Conservation (phyloP, 2,113 vertebrate genomes). For the Gavialis gangeticus region DNA sequence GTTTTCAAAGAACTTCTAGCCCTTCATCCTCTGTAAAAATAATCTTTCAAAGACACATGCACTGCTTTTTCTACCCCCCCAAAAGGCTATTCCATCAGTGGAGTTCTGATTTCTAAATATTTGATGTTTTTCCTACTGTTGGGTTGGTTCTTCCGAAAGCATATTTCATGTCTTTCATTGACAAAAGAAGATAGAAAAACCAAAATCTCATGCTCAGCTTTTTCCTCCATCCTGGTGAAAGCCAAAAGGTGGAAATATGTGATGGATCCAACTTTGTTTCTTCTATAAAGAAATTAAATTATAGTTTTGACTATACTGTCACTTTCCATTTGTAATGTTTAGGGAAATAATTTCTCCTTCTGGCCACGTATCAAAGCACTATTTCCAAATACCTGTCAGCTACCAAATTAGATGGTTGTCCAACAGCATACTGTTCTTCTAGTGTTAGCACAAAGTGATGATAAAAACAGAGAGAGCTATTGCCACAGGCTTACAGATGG, state of each 20-base stretch:
- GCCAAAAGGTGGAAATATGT: not conserved
- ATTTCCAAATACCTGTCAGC: not conserved
- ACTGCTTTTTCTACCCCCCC: not conserved
- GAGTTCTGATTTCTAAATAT: conserved; percentile 8
- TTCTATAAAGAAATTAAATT: not conserved
- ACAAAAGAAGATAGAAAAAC: not conserved
- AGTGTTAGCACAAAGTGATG: not conserved
- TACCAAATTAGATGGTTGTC: not conserved
- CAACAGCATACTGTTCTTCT: not conserved
- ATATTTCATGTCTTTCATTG: not conserved
- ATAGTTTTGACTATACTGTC: not conserved
- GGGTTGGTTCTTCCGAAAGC: not conserved
- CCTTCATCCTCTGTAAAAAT: not conserved
- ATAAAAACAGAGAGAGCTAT: not conserved
- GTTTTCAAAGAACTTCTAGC: not conserved
- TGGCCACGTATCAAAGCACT: not conserved
- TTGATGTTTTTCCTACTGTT: not conserved
- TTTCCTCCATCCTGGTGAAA: not conserved
- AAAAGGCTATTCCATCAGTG: not conserved
- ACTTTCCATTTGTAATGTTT: not conserved
- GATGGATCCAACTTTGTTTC: not conserved
- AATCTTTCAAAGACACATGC: not conserved
- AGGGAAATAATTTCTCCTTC: not conserved
- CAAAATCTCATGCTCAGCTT: not conserved
- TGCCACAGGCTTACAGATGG: not conserved